Conservation (phyloP, 2,888 invertebrate species). For the Yponomeuta plumbellus region DNA sequence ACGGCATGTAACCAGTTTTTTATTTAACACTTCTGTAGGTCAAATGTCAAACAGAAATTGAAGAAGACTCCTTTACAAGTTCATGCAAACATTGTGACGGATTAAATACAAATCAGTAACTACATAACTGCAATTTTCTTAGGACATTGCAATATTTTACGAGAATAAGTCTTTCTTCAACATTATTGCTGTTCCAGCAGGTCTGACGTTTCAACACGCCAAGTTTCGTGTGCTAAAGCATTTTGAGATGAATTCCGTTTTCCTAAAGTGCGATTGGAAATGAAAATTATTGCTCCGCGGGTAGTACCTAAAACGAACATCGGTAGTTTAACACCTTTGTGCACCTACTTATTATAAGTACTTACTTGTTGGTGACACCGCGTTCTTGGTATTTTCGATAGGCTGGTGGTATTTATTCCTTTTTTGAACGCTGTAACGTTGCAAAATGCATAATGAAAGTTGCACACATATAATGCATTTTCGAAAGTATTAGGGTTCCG, state of each 20-base stretch:
- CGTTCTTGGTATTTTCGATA: not conserved
- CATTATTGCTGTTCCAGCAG: not conserved
- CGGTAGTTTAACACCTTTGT: not conserved
- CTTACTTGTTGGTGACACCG: not conserved
- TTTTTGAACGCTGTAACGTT: too few species aligned
- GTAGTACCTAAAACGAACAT: not conserved
- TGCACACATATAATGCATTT: too few species aligned
- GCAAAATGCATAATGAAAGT: not conserved
- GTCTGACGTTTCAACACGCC: constrained; percentile 1
- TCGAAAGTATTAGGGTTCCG: too few species aligned
- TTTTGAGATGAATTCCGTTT: not conserved
- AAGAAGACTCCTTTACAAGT: not conserved
- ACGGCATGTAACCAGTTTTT: not conserved
- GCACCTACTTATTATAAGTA: not conserved
- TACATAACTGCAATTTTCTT: too few species aligned
- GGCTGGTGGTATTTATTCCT: too few species aligned
- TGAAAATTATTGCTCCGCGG: not conserved
- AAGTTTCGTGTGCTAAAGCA: not conserved
- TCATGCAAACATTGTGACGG: not conserved
- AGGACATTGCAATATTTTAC: too few species aligned
- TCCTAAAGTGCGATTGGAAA: not conserved
- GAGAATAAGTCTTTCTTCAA: not conserved
- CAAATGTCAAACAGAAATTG: not conserved
- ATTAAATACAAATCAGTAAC: too few species aligned
- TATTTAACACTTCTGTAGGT: not conserved